phyloP scores from a whole-genome alignment of 2,888 invertebrate genomes.

The Lasiommata megera region DNA sequence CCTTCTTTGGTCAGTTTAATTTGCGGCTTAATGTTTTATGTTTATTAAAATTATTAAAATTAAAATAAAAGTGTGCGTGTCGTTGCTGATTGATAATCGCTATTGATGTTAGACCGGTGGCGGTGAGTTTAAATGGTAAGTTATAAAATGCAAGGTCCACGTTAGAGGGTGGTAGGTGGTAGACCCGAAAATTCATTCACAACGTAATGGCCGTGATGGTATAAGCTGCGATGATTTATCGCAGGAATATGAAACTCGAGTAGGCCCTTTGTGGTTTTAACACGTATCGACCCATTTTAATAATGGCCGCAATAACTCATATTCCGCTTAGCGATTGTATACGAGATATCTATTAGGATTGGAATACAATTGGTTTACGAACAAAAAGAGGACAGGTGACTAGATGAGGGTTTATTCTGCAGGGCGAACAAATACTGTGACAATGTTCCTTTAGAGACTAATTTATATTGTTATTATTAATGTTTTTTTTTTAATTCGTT shows the following conservation, averaged over 20 bases:
- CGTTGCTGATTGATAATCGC: too few species aligned
- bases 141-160: not conserved
- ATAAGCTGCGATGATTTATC: constrained; percentile 41
- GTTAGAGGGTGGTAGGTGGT: constrained; percentile 9
- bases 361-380: constrained; percentile 4
- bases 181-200: constrained; percentile 40
- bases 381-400: not conserved
- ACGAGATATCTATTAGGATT: constrained; percentile 9
- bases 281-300: constrained; percentile 34
- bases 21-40: too few species aligned
- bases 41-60: too few species aligned
- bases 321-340: constrained; percentile 19
- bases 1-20: too few species aligned
- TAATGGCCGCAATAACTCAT: constrained; percentile 32
- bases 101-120: too few species aligned
- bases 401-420: not conserved
- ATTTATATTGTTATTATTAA: too few species aligned
- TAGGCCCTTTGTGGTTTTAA: constrained; percentile 35
- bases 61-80: too few species aligned
- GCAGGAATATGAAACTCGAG: constrained; percentile 39
- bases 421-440: constrained; percentile 9
- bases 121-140: too few species aligned
- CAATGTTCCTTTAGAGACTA: not conserved
- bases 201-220: constrained; percentile 40
- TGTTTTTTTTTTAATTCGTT: too few species aligned